Percentiles rank a stretch among this genome's conserved stretches.
Evolutionary conservation across 2,888 invertebrate genomes (phyloP).

Genomic region (Agrenia bidenticulata): DNA sequence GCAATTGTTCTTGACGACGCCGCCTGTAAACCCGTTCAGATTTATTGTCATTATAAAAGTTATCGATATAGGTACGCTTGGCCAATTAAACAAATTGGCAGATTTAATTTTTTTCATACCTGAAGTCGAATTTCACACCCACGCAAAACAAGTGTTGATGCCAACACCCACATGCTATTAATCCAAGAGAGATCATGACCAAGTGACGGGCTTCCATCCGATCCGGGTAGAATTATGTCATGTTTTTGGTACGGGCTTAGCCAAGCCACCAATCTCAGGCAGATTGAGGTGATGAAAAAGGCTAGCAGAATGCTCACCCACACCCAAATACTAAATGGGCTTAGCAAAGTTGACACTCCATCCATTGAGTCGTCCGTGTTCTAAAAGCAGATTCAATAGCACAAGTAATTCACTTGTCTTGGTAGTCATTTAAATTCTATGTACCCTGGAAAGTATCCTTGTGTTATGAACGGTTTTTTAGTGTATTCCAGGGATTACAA

Average conservation of each 20-base stretch:
- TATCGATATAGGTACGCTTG: too few species aligned
- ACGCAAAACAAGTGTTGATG: constrained; percentile 48
- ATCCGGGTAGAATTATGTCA: constrained; percentile 50
- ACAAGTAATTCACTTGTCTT: too few species aligned
- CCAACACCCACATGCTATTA: constrained; percentile 51
- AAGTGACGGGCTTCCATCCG: constrained; percentile 40
- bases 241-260: constrained; percentile 51
- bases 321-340: constrained; percentile 52
- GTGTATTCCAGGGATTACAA: too few species aligned
- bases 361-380: constrained; percentile 40
- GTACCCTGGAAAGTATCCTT: too few species aligned
- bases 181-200: constrained; percentile 50
- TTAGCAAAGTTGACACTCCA: constrained; percentile 41
- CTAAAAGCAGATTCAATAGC: constrained; percentile 14
- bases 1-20: constrained; percentile 49
- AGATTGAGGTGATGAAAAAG: constrained; percentile 50
- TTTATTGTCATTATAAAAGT: too few species aligned
- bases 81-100: too few species aligned
- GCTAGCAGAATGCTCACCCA: constrained; percentile 51
- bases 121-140: constrained; percentile 47
- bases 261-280: constrained; percentile 50
- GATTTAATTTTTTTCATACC: too few species aligned
- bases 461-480: too few species aligned
- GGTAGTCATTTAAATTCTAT: too few species aligned
- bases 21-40: constrained; percentile 22